Evolutionary conservation across 2,113 vertebrate genomes (phyloP), one percentile per base, ranked within the genome.

Genomic region (Rattus rattus): DNA sequence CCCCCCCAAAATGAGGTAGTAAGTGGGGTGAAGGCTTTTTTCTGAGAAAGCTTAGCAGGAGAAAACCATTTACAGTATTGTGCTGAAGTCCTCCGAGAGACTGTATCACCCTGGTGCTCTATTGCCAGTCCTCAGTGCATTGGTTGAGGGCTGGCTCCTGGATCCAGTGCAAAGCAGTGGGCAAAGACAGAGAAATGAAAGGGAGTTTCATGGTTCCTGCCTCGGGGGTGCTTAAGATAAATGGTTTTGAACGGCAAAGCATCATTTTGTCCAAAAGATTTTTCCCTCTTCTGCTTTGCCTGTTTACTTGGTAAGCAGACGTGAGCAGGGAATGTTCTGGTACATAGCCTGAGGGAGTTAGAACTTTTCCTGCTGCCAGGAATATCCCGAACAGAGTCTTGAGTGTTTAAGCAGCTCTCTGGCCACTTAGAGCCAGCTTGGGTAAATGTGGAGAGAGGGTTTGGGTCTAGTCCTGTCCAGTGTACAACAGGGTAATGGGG

Each of bases 231-330:
- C 65, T 0, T 39, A 92, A 91, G 91, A 96, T 81, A 96, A 94
- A 97, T 87, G 94, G 47, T 89, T 97, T 96, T 96, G 85, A 92
- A 86, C 11, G 84, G 96, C 77, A 73, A 96, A 94, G 33, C 72
- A 91, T 96, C 88, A 65, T 86, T 96, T 97, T 83, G 86, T 91
- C 89, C 89, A 52, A 96, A 97, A 94, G 92, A 69, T 94, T 97
- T 43, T 97, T 93, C 65, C 89, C 77, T 98, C 28, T 96, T 95
- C 49, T 73, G n/a, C 92, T 97, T 96, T 24, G 19, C 91, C 97
- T 98, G 97, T 97, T 97, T 97, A 97, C 96, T 97, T 97, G 96
- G 91, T 97, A 94, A 96, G 54, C 95, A 96, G 96, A 94, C 80
- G 92, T 73, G 96, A 96, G 81, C 92, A 96, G 96, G 63, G 96